These are phyloP conservation scores for Rhodinocichla rosea DNA, from an alignment of 2,113 vertebrate genomes.

Conservation along the genomic window DNA sequence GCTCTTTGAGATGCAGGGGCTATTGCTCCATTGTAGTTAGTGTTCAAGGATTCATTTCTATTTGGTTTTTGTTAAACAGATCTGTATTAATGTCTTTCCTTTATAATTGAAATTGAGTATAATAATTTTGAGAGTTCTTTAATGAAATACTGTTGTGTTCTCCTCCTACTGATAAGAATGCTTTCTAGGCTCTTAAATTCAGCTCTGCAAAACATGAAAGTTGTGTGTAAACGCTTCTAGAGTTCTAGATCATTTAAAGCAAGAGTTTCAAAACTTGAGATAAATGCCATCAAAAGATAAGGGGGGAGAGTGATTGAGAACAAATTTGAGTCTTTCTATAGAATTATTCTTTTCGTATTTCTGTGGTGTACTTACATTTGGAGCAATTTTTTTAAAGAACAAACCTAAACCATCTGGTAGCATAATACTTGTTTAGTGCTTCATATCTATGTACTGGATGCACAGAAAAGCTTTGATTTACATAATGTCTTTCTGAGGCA, in stretches of 20 bases:
- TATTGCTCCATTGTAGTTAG: not conserved
- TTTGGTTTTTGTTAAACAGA: not conserved
- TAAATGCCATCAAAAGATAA: not conserved
- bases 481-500: conserved; percentile 2
- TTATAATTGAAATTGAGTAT: not conserved
- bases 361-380: not conserved
- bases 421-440: conserved; percentile 13
- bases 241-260: not conserved
- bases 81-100: not conserved
- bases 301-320: not conserved
- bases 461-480: conserved; percentile 17
- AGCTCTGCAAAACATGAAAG: not conserved
- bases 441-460: not conserved
- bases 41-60: not conserved
- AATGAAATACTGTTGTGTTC: not conserved
- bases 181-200: not conserved
- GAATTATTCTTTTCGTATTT: not conserved
- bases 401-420: conserved; percentile 27
- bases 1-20: not conserved
- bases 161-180: not conserved
- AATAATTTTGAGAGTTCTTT: not conserved
- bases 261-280: not conserved
- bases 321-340: not conserved
- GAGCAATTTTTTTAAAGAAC: not conserved
- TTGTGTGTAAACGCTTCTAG: not conserved